These are phyloP conservation scores for Melanotaenia boesemani DNA, from an alignment of 2,797 vertebrate species.

Conservation along the genomic window DNA sequence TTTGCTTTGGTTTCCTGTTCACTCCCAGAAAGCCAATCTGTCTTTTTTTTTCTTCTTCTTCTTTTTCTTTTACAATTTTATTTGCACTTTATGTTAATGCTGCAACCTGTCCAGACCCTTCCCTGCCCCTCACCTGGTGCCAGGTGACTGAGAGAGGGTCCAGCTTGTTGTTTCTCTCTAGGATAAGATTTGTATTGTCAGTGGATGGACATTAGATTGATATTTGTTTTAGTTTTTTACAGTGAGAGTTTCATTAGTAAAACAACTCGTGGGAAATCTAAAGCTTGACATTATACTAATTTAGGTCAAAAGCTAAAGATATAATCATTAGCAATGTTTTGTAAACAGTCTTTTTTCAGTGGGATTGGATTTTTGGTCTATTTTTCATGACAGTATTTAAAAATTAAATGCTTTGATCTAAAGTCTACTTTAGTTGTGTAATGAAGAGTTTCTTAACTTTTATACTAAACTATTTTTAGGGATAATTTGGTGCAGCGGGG, in stretches of 20 bases:
- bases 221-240: not conserved
- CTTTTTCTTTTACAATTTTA: not conserved
- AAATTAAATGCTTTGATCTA: not conserved
- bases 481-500: not conserved
- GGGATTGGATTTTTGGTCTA: not conserved
- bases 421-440: not conserved
- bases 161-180: not conserved
- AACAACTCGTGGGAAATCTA: not conserved
- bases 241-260: not conserved
- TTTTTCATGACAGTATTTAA: not conserved
- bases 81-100: not conserved
- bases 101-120: not conserved
- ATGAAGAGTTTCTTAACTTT: not conserved
- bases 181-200: not conserved
- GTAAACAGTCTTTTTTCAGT: not conserved
- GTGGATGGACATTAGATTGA: not conserved
- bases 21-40: conserved; percentile 42
- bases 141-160: not conserved
- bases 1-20: conserved; percentile 40
- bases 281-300: not conserved
- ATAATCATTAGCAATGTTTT: not conserved
- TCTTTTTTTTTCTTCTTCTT: conserved; percentile 3
- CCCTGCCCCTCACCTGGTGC: not conserved
- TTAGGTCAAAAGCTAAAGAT: not conserved
- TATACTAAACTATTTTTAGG: not conserved